Evolutionary conservation across 2,888 invertebrate species (phyloP).

Genomic region (Athripsodes cinereus): DNA sequence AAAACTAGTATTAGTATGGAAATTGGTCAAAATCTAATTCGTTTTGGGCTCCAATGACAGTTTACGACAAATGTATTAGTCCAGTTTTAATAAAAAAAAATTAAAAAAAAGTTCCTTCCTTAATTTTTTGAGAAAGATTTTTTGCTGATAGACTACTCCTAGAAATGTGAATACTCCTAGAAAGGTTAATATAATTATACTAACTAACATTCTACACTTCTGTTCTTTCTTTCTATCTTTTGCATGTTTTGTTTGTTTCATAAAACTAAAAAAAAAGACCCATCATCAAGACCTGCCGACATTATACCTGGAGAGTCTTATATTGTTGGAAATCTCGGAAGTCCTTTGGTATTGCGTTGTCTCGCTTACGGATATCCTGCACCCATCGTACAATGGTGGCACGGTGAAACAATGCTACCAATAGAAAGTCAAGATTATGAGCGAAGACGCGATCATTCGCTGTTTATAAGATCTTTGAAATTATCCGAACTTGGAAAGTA

Average conservation of each 20-base stretch:
- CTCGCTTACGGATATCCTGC: constrained; percentile 76
- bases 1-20: no score
- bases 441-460: constrained; percentile 65
- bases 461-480: constrained; percentile 67
- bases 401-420: constrained; percentile 69
- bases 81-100: no score
- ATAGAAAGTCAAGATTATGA: constrained; percentile 62
- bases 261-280: constrained; percentile 40
- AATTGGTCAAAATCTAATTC: no score
- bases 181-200: no score
- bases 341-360: constrained; percentile 67
- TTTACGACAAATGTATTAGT: no score
- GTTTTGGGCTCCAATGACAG: no score
- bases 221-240: constrained; percentile 5
- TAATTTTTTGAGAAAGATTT: no score
- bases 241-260: constrained; percentile 9
- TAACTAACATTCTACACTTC: no score
- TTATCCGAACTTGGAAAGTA: constrained; percentile 75
- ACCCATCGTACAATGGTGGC: constrained; percentile 82
- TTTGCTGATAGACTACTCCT: no score
- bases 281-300: constrained; percentile 50
- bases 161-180: no score
- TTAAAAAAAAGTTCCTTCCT: no score
- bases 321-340: constrained; percentile 64
- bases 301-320: constrained; percentile 60